Conservation (phyloP, 2,113 vertebrate species). For the Atrichornis clamosus region DNA sequence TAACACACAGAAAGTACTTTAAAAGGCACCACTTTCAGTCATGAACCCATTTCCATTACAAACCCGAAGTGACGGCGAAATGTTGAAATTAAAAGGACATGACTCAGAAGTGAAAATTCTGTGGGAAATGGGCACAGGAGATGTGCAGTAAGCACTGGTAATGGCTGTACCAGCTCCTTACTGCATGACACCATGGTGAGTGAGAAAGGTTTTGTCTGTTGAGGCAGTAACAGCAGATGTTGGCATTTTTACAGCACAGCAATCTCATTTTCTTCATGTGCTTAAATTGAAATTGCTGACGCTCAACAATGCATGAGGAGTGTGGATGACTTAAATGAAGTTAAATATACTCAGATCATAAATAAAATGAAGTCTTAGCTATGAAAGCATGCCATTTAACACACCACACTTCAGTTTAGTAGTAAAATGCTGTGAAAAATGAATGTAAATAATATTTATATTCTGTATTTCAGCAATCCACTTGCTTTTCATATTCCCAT, state of each 20-base stretch:
- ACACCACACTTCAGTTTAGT: not conserved
- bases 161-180: not conserved
- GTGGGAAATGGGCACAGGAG: rapidly evolving
- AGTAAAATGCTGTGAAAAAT: not conserved
- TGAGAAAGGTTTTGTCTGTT: not conserved
- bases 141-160: not conserved
- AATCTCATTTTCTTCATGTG: not conserved
- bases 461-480: not conserved
- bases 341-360: not conserved
- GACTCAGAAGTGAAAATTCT: not conserved
- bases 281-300: not conserved
- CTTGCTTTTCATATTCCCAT: not conserved
- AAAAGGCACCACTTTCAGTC: not conserved
- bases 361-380: not conserved
- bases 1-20: not conserved
- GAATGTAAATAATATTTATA: not conserved
- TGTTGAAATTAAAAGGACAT: not conserved
- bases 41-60: not conserved
- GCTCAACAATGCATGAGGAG: not conserved
- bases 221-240: not conserved
- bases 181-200: rapidly evolving
- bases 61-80: not conserved
- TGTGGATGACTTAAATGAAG: not conserved
- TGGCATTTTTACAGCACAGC: not conserved
- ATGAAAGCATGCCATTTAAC: not conserved